Evolutionary conservation across 2,888 invertebrate genomes (phyloP), one percentile per base, ranked within the genome.

Genomic region (Rambutsinella grinnellia): DNA sequence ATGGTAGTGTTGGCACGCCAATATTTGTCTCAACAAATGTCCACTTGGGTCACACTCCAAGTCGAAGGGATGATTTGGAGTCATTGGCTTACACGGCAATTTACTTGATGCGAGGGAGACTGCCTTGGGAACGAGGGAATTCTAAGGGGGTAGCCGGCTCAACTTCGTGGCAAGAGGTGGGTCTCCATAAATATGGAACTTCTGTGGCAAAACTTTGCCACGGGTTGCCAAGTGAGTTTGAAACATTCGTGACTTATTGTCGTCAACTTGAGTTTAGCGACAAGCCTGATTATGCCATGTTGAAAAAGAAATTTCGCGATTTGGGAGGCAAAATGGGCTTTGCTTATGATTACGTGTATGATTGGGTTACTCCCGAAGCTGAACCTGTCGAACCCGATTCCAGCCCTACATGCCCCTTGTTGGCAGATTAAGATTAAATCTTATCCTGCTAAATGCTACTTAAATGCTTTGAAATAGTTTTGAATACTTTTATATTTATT

Each of bases 31-130:
- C 24, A 3, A 3, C n/a, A 3, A 54, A 23, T 19, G 23, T 54
- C n/a, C 54, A 54, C 24, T 6, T 10, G 3, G 6, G 21, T 3
- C 5, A 23, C 3, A 54, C 24, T 54, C 21, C 47, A 47, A 72
- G 72, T 27, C 65, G 72, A 8, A 28, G 65, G n/a, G 72, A 72
- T 65, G 72, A 72, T 27, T 2, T 72, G 51, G 72, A 72, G 21
- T 44, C 60, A 0, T 15, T 74, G 2, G 66, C 51, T 2, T 67
- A 61, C 24, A 51, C 67, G 27, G 13, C 67, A 1, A 47, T 67
- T 0, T 74, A 28, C 49, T 74, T 74, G 13, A 17, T 54, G 1
- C 23, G 47, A 17, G 74, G 74, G 1, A 3, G 8, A 0, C 28
- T 74, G 0, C 74, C 74, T 0, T 74, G 74, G 74, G 47, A 62